Evolutionary conservation across 2,113 vertebrate genomes (phyloP), one percentile per base, ranked within the genome.

Genomic region (Varanus komodoensis): DNA sequence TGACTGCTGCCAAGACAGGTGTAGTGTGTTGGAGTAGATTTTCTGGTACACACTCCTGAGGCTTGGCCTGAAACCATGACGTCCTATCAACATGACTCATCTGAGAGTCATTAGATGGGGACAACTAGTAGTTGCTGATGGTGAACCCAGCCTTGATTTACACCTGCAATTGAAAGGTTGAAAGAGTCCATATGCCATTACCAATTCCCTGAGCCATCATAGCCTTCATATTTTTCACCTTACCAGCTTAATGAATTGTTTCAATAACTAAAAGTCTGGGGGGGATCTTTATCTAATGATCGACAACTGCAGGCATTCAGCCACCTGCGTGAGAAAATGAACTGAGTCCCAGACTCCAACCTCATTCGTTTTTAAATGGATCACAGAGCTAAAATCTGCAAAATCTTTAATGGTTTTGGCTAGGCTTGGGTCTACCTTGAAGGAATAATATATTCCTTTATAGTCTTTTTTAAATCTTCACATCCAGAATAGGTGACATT

Each of bases 141-240:
- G 1, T 86, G 90, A 84, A 77, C 80, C 80, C 87, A 73, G 11
- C 25, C 7, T 95, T 80, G 57, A 91, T 91, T 94, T 86, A 80
- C 75, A 94, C 23, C 23, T 23, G 38, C 27, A 87, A 23, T 48
- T 87, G n/a, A 75, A 44, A 92, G 78, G 23, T 32, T 91, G 83
- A 89, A 93, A 89, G 84, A 50, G 8, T 92, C 91, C 90, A 93
- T 93, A 91, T 92, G 84, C 9, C 91, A 38, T 94, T 88, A 88
- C 67, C 25, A 93, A 79, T 88, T 90, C 89, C 80, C 86, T 79
- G 80, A 93, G 92, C 69, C 94, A 88, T 93, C 92, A 93, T 93
- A 95, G 84, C 61, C 50, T 48, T 93, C 92, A 80, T 93, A 95
- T 93, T 95, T 96, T 94, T 88, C 79, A 90, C 92, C 86, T 95